Base-by-base conservation (phyloP, 2,888 invertebrate species). In the Hydroisotoma schaefferi region DNA sequence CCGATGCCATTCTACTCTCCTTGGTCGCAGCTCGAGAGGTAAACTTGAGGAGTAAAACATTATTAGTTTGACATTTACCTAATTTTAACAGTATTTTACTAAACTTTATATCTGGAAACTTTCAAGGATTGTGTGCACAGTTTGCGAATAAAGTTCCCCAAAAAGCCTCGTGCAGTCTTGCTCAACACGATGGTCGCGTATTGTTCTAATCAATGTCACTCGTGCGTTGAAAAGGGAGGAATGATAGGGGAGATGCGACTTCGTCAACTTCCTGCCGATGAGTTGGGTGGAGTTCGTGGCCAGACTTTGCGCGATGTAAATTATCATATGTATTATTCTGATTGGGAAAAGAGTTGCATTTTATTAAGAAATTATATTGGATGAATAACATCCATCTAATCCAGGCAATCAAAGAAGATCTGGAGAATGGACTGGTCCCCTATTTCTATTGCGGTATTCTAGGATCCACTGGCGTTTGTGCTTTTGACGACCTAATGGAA, bases 11-110 rank as follows among this genome's bases (percentile, higher is more conserved):
- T 28, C 55, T 67, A 22, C 49, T 67, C n/a, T 67, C 67, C 1
- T 60, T 69, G 57, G 38, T 69, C 12, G 63, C 59, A 47, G 69
- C 67, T 27, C 47, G 69, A 18, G 66, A 69, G n/a, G n/a, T n/a
- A n/a, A n/a, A n/a, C n/a, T n/a, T n/a, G n/a, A 51, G 26, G 33
- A 18, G 37, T n/a, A n/a, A n/a, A n/a, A n/a, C n/a, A n/a, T n/a
- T n/a, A n/a, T n/a, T n/a, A n/a, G n/a, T n/a, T n/a, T n/a, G n/a
- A n/a, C n/a, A n/a, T n/a, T n/a, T n/a, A n/a, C n/a, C n/a, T n/a
- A n/a, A n/a, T n/a, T n/a, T n/a, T n/a, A n/a, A n/a, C n/a, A n/a
- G n/a, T n/a, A n/a, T n/a, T n/a, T n/a, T n/a, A n/a, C n/a, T n/a
- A n/a, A n/a, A n/a, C n/a, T n/a, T n/a, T n/a, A n/a, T n/a, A n/a